Evolutionary conservation across 2,888 invertebrate genomes (phyloP).

Genomic region (Antheraea yamamai): DNA sequence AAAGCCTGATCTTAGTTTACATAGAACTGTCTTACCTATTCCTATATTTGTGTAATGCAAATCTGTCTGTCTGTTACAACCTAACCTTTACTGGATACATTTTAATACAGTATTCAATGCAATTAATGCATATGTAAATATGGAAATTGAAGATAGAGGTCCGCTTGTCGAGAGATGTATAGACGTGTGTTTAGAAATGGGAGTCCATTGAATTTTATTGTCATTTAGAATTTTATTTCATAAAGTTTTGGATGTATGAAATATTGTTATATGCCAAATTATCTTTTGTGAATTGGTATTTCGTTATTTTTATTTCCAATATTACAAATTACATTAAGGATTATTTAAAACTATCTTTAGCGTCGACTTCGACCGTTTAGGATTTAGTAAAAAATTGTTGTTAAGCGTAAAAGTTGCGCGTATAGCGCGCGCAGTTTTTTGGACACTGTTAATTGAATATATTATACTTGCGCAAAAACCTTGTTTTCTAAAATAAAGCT

Average conservation of each 20-base stretch:
- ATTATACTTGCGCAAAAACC: no score
- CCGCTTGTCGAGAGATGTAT: not conserved
- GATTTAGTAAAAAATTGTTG: no score
- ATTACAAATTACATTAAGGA: not conserved
- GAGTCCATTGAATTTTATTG: no score
- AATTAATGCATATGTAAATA: not conserved
- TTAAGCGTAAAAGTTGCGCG: no score
- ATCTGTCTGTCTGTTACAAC: not conserved
- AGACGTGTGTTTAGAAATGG: no score
- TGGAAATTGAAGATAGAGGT: not conserved
- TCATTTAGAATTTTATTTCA: no score
- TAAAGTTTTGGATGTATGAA: not conserved
- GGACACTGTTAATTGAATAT: no score
- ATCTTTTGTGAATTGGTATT: not conserved
- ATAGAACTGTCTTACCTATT: not conserved
- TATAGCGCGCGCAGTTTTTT: no score
- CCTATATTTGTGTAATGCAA: conserved; percentile 4
- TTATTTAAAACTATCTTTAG: not conserved
- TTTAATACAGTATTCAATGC: not conserved
- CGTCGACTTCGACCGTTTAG: no score
- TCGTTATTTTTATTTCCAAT: not conserved
- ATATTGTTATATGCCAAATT: not conserved
- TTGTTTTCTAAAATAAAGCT: no score
- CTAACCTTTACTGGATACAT: conserved; percentile 1
- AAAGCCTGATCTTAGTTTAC: not conserved